phyloP scores from a whole-genome alignment of 2,797 vertebrate genomes.

The Erithacus rubecula region DNA sequence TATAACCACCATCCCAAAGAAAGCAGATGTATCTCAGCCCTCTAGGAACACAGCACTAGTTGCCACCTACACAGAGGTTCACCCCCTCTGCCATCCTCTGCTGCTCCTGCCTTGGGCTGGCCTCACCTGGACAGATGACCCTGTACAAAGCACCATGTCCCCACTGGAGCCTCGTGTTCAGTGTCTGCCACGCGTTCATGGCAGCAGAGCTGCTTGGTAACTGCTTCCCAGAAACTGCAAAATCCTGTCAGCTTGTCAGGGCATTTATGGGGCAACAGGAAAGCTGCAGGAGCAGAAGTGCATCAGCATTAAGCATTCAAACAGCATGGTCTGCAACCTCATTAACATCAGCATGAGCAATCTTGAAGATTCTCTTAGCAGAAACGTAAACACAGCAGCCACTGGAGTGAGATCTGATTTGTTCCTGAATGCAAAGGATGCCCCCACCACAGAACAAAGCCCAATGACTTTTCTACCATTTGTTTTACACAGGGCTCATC shows the following conservation, averaged over 20 bases:
- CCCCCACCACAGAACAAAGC: neutral
- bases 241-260: accelerated
- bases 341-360: neutral
- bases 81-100: neutral
- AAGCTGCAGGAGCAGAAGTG: neutral
- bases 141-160: neutral
- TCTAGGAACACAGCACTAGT: neutral
- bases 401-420: neutral
- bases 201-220: accelerated
- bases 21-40: neutral
- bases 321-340: neutral
- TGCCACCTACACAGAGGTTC: neutral
- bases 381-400: neutral
- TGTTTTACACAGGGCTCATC: neutral
- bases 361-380: neutral
- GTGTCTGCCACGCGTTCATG: accelerated
- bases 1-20: neutral
- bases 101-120: neutral
- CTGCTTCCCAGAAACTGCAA: neutral
- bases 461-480: neutral
- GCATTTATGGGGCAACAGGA: neutral
- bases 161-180: accelerated
- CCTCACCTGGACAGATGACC: neutral
- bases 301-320: neutral
- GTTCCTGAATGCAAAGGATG: neutral